Evolutionary conservation across 2,888 invertebrate genomes (phyloP), one percentile per base, ranked within the genome.

Genomic region (Limnephilus rhombicus): DNA sequence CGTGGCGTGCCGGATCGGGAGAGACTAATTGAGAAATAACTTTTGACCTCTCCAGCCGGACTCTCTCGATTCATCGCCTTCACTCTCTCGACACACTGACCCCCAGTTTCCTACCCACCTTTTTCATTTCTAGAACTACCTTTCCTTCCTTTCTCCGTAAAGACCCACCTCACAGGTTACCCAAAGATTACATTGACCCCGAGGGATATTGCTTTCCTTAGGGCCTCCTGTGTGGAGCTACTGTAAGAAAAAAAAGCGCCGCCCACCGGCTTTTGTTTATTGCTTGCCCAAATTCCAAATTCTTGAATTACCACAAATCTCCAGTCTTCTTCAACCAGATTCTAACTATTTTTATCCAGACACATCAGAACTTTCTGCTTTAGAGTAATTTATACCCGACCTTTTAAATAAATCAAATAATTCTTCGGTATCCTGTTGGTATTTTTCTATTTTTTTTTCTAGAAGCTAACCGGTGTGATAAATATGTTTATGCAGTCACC

Each of bases 401-500:
- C n/a, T 68, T 68, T 68, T 68, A n/a, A 68, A 68, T 68, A 68
- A 68, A 68, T 68, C 68, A 68, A 24, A 24, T 68, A 68, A 68
- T 68, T 68, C 68, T 24, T 68, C 68, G 24, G 24, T 68, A n/a
- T 68, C 68, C 68, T 68, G 68, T 68, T 68, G 68, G 68, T n/a
- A 68, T 68, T 68, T 68, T 68, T 68, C 68, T 68, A 68, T 68
- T 68, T 68, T 68, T 68, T 68, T 68, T 68, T n/a, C 24, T 24
- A 2, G 24, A 68, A 45, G 12, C 41, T 15, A 83, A 34, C 34
- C 37, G 37, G 83, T 83, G 83, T 83, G 83, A 83, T 83, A 83
- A 83, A 83, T 83, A 18, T 34, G 83, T 83, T 34, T 41, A 24
- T 83, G 83, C 41, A 83, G 83, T 83, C 83, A 83, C 83, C 34